Base-by-base conservation (phyloP, 1,140 invertebrate species). In the Melanaphis sacchari region DNA sequence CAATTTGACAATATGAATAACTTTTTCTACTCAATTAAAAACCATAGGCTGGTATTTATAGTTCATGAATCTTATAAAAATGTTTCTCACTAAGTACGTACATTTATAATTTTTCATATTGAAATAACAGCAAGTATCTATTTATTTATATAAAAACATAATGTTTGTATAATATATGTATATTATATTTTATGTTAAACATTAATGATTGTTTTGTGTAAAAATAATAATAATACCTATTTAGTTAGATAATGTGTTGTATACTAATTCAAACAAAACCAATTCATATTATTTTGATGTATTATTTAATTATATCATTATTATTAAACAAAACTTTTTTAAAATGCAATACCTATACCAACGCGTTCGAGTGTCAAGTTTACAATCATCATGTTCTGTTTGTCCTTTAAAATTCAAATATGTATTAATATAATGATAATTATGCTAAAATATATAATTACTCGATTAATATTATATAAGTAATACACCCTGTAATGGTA, bases 1-100 rank as follows among this genome's bases (percentile, higher is more conserved):
- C 22, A 54, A 89, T 89, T 49, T 36, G 11, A 87, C n/a, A 49
- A 40, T 31, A 89, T 54, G 26, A 89, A 54, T 89, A 89, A 89
- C 36, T 54, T 52, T 54, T 89, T 38, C 11, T 26, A 87, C 36
- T 46, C 31, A 36, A 49, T 22, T 46, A 82, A 22, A 82, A 82
- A 82, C 36, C 22, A 8, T 38, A 8, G 4, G 31, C n/a, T 21
- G 22, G 36, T 81, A 24, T 82, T 38, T n/a, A 36, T 76, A 21
- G 7, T 82, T 82, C 24, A 7, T 38, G 76, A 38, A 21, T 49
- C 46, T 18, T 49, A 46, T 15, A 76, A 76, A 66, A 76, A 21
- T n/a, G 36, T 76, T 66, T 66, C 59, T n/a, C n/a, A 15, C 9
- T 11, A n/a, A 15, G 31, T n/a, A n/a, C 11, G 11, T n/a, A n/a